Evolutionary conservation across 2,888 invertebrate genomes (phyloP).

Genomic region (Diaprepes abbreviatus): DNA sequence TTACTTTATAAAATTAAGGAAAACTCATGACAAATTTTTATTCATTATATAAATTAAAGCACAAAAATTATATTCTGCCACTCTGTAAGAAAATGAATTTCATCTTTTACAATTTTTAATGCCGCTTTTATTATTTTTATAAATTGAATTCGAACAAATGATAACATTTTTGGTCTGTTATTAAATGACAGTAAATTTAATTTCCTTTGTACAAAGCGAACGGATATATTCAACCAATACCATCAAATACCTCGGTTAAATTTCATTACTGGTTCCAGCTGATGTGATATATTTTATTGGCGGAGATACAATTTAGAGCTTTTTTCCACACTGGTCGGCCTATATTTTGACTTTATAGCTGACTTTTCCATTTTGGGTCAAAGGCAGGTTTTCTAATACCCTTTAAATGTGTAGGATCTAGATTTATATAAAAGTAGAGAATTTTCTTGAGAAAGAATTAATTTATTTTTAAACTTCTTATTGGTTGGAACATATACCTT

Average conservation of each 20-base stretch:
- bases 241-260: constrained; percentile 50
- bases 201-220: constrained; percentile 32
- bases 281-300: constrained; percentile 58
- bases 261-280: constrained; percentile 55
- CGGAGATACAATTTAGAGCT: constrained; percentile 58
- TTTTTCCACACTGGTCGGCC: constrained; percentile 63
- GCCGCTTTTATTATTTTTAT: not conserved
- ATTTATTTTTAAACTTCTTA: not conserved
- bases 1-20: too few relatives aligned
- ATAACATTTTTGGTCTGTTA: constrained; percentile 17
- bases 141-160: not conserved
- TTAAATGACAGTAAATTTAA: constrained; percentile 43
- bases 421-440: constrained; percentile 53
- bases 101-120: too few relatives aligned
- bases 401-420: constrained; percentile 48
- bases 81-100: too few relatives aligned
- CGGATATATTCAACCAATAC: constrained; percentile 43
- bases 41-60: too few relatives aligned
- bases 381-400: constrained; percentile 55
- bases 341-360: constrained; percentile 64
- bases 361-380: constrained; percentile 58
- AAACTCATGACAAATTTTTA: too few relatives aligned
- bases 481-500: not conserved
- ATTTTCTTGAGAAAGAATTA: too few relatives aligned
- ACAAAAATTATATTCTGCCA: too few relatives aligned